Evolutionary conservation across 2,113 vertebrate genomes (phyloP).

Genomic region (Coryphaenoides rupestris): DNA sequence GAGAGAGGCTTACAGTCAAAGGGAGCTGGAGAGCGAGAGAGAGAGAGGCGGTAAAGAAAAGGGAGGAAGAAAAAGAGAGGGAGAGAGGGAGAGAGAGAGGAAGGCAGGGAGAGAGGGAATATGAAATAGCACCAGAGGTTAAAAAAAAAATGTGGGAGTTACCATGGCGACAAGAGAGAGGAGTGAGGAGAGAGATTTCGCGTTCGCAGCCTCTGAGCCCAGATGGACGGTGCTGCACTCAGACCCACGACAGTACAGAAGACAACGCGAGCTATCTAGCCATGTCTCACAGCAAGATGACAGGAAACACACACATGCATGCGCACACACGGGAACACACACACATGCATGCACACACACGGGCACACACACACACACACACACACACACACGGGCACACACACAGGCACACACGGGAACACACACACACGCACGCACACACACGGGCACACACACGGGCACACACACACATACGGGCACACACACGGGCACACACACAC

Average conservation of each 20-base stretch:
- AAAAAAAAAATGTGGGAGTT: slow-evolving; percentile 48
- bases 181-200: slow-evolving; percentile 55
- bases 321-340: too few relatives aligned
- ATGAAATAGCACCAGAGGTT: slow-evolving; percentile 1
- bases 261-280: slow-evolving; percentile 10
- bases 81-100: background rate
- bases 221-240: slow-evolving; percentile 58
- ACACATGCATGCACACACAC: background rate
- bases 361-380: too few relatives aligned
- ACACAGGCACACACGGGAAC: too few relatives aligned
- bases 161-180: slow-evolving; percentile 51
- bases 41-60: slow-evolving; percentile 25
- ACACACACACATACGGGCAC: too few relatives aligned
- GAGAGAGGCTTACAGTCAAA: background rate
- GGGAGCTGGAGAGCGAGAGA: slow-evolving; percentile 3
- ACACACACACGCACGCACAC: too few relatives aligned
- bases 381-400: background rate
- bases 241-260: slow-evolving; percentile 62
- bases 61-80: slow-evolving; percentile 42
- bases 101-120: slow-evolving; percentile 13
- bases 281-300: background rate
- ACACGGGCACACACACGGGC: too few relatives aligned
- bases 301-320: too few relatives aligned
- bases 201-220: slow-evolving; percentile 46
- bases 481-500: too few relatives aligned